A percentile compares a stretch with the other conserved stretches of the same genome.
Evolutionary conservation across 2,113 vertebrate species (phyloP).

Genomic region (Phocoena phocoena): DNA sequence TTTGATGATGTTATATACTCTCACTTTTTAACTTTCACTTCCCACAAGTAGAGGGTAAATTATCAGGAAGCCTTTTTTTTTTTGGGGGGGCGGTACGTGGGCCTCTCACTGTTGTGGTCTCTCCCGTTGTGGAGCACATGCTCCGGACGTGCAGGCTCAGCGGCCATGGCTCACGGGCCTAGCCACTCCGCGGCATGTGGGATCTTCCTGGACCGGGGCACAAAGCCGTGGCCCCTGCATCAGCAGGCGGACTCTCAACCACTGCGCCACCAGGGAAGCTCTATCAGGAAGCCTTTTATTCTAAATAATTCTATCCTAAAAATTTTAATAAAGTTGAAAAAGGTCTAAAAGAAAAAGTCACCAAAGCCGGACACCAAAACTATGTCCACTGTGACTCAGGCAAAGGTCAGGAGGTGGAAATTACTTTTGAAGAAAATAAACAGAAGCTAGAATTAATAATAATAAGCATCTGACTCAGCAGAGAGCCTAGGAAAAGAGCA

Average conservation of each 20-base stretch:
- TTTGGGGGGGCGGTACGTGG: no score
- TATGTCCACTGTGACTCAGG: neutral
- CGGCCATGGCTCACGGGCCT: no score
- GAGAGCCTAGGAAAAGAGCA: neutral
- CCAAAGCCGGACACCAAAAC: neutral
- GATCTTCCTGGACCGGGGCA: no score
- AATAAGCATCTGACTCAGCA: neutral
- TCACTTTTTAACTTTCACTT: conserved; percentile 33
- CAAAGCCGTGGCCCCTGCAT: no score
- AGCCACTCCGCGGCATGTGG: no score
- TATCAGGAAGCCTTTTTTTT: conserved; percentile 16
- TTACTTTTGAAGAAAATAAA: conserved; percentile 10
- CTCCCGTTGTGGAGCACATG: no score
- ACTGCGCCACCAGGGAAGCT: no score
- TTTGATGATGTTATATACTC: neutral
- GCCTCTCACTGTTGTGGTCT: no score
- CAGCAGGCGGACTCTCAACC: no score
- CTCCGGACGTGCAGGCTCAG: no score
- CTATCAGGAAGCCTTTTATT: conserved; percentile 30
- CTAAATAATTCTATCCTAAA: neutral
- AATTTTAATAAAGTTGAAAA: conserved; percentile 22
- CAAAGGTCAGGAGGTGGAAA: neutral
- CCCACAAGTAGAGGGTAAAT: neutral
- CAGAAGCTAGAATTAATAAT: neutral
- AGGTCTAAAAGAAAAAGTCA: neutral